Evolutionary conservation across 2,888 invertebrate species (phyloP).

Genomic region (Netelia fuscicornis): DNA sequence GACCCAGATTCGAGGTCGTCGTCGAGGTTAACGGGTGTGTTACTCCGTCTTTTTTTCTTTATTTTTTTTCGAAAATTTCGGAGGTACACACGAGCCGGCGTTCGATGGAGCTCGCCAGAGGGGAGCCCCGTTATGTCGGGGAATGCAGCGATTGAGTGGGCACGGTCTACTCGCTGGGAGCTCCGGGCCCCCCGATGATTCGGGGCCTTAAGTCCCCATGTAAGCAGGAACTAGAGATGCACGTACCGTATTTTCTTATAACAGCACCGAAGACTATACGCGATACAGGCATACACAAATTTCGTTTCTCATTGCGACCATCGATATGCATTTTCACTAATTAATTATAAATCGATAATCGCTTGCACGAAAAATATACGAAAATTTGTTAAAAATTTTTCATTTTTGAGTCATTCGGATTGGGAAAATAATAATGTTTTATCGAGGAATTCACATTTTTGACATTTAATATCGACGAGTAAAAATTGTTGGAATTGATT

Average conservation of each 20-base stretch:
- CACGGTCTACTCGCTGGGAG: conserved; percentile 57
- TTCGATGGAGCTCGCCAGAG: conserved; percentile 51
- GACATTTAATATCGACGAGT: too few species aligned
- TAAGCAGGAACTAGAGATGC: conserved; percentile 25
- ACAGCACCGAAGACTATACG: too few species aligned
- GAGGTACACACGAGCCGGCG: conserved; percentile 52
- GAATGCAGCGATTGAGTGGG: conserved; percentile 74
- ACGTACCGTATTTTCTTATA: conserved; percentile 1
- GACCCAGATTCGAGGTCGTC: conserved; percentile 65
- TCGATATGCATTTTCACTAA: too few species aligned
- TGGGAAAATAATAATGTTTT: too few species aligned
- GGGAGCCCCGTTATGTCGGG: conserved; percentile 77
- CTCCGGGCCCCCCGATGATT: conserved; percentile 46
- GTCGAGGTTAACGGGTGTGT: conserved; percentile 50
- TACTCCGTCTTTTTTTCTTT: conserved; percentile 20
- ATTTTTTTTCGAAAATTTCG: conserved; percentile 57
- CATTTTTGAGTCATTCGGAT: too few species aligned
- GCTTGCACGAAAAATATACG: too few species aligned
- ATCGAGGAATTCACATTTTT: too few species aligned
- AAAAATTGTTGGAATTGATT: too few species aligned
- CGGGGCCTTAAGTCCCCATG: neutral
- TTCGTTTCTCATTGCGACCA: too few species aligned
- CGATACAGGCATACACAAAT: too few species aligned
- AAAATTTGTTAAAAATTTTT: too few species aligned
- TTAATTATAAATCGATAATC: too few species aligned